phyloP scores from a whole-genome alignment of 1,140 invertebrate genomes.

The Campoletis sonorensis region DNA sequence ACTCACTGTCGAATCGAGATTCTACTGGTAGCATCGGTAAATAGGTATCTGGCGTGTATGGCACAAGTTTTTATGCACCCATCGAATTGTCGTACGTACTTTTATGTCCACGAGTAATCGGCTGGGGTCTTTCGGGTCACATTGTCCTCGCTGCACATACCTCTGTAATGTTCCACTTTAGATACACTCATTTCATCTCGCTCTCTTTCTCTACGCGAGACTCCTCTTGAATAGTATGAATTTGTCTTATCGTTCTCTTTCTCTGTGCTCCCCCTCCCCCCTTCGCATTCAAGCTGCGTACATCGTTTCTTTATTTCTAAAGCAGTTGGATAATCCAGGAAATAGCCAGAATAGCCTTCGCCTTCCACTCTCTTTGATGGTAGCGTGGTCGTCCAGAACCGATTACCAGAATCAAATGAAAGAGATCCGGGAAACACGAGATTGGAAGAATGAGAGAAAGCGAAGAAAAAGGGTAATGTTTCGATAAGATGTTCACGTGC shows the following conservation, averaged over 20 bases:
- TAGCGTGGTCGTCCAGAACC: constrained; percentile 29
- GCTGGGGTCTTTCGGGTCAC: neutral
- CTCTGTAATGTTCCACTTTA: neutral
- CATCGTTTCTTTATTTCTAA: constrained; percentile 4
- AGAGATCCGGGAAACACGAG: constrained; percentile 17
- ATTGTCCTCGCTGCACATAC: neutral
- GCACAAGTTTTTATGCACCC: neutral
- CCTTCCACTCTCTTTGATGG: constrained; percentile 33
- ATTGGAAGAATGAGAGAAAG: neutral
- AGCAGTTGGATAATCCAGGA: constrained; percentile 4
- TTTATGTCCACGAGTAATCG: neutral
- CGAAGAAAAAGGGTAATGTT: neutral
- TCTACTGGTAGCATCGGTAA: neutral
- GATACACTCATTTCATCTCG: constrained; percentile 4
- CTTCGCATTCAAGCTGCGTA: neutral
- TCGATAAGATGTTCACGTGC: neutral
- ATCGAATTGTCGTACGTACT: neutral
- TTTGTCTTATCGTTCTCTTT: constrained; percentile 10
- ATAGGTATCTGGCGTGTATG: neutral
- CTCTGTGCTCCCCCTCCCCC: neutral
- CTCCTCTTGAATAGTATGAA: neutral
- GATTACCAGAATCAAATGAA: constrained; percentile 36
- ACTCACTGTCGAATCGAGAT: neutral
- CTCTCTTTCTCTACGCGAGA: neutral
- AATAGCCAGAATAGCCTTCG: constrained; percentile 5